Evolutionary conservation across 2,113 vertebrate genomes (phyloP).

Genomic region (Bubo blakistoni): DNA sequence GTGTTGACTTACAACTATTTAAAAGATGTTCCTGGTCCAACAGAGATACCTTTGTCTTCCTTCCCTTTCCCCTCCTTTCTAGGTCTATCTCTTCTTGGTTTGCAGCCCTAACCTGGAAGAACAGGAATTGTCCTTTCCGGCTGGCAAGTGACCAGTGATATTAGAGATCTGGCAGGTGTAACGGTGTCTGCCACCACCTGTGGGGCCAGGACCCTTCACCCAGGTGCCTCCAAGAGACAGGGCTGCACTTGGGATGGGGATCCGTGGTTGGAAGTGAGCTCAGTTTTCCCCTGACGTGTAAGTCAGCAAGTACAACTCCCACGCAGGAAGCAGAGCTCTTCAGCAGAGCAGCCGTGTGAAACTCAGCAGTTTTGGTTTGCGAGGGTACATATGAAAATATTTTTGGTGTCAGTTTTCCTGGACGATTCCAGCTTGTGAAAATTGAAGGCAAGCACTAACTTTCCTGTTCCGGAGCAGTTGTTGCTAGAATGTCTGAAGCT

Average conservation of each 20-base stretch:
- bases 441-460: neutral
- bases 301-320: neutral
- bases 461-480: neutral
- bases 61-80: neutral
- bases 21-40: neutral
- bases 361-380: slow-evolving; percentile 38
- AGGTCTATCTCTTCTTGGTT: neutral
- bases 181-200: fast-evolving
- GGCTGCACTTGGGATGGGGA: neutral
- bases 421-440: neutral
- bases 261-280: neutral
- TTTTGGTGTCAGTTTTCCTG: slow-evolving; percentile 50
- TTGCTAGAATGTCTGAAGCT: neutral
- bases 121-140: neutral
- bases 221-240: neutral
- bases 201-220: neutral
- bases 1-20: neutral
- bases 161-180: neutral
- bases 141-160: neutral
- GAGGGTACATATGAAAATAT: slow-evolving; percentile 44
- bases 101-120: neutral
- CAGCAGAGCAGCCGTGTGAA: neutral
- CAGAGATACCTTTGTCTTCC: neutral
- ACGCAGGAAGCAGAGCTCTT: slow-evolving; percentile 3
- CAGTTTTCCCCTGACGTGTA: neutral